Percentiles rank a stretch among this genome's conserved stretches.
These are phyloP conservation scores for Euglossa dilemma DNA, from an alignment of 1,140 invertebrate species.

Conservation along the genomic window DNA sequence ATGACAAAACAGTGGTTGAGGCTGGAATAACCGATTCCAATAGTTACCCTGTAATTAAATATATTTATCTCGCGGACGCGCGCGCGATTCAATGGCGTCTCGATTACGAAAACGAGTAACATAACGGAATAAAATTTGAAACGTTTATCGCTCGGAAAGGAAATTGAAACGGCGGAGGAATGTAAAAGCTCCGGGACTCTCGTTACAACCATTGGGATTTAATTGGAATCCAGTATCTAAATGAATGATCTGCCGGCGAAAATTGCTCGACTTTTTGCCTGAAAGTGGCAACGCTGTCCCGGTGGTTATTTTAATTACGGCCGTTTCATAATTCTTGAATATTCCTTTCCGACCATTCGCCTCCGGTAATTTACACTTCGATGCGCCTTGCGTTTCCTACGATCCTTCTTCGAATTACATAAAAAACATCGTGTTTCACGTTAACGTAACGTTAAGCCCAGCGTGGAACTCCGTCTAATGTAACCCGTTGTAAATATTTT, in stretches of 20 bases:
- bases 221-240: constrained; percentile 23
- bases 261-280: not conserved
- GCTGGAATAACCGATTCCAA: too few relatives aligned
- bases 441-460: too few relatives aligned
- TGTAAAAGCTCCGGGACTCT: not conserved
- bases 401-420: too few relatives aligned
- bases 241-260: constrained; percentile 2
- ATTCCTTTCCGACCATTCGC: not conserved
- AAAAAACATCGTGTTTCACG: too few relatives aligned
- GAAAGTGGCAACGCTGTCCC: not conserved
- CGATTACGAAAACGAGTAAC: not conserved
- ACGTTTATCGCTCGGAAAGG: not conserved
- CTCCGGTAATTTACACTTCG: not conserved
- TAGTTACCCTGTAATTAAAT: not conserved
- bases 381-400: not conserved
- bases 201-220: not conserved
- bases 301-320: not conserved
- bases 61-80: not conserved
- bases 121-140: not conserved
- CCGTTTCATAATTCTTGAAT: not conserved
- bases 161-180: constrained; percentile 8
- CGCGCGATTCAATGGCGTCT: too few relatives aligned
- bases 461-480: too few relatives aligned
- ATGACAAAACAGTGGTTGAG: too few relatives aligned
- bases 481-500: too few relatives aligned